Evolutionary conservation across 2,888 invertebrate genomes (phyloP).

Genomic region (Parochlus steinenii): DNA sequence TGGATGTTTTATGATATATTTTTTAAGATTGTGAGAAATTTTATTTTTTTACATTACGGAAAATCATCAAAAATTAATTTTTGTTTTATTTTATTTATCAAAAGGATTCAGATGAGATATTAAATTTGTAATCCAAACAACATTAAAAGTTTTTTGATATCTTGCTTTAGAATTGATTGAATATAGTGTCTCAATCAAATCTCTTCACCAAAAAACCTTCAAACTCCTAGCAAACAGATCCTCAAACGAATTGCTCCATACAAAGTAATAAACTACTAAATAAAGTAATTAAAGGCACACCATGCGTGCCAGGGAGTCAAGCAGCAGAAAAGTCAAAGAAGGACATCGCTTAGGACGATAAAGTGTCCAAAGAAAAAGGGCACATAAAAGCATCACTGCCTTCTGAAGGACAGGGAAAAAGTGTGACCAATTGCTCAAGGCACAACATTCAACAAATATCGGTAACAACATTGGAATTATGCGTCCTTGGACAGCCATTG

Average conservation of each 20-base stretch:
- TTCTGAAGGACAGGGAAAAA: conserved; percentile 10
- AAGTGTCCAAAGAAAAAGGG: conserved; percentile 2
- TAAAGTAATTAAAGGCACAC: conserved; percentile 10
- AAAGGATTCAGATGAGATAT: background rate
- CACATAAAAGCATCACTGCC: conserved; percentile 8
- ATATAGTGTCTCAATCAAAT: no score
- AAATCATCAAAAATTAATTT: background rate
- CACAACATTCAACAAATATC: no score
- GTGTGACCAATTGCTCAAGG: conserved; percentile 12
- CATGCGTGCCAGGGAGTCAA: conserved; percentile 4
- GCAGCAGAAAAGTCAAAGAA: background rate
- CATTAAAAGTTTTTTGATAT: conserved; percentile 1
- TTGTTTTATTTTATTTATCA: no score
- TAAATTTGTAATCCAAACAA: background rate
- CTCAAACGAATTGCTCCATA: no score
- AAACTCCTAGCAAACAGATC: no score
- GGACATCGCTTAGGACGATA: conserved; percentile 1
- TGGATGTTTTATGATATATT: background rate
- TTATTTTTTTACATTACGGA: background rate
- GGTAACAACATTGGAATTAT: conserved; percentile 11
- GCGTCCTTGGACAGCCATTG: no score
- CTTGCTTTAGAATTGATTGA: no score
- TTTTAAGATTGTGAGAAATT: background rate
- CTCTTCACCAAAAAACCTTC: no score
- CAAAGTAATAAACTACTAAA: conserved; percentile 9